Evolutionary conservation across 2,888 invertebrate genomes (phyloP).

Genomic region (Slavum lentiscoides): DNA sequence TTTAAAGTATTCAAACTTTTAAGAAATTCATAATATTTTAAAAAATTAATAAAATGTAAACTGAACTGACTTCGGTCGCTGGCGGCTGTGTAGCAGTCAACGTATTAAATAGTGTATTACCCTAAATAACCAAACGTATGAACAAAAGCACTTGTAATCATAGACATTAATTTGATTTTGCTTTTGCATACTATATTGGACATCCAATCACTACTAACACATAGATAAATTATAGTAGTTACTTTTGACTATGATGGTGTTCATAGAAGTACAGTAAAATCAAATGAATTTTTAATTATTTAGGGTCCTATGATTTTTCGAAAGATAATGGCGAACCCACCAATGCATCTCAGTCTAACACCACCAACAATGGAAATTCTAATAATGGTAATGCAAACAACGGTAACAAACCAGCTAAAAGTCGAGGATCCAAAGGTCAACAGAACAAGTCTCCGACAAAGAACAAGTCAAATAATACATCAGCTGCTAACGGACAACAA

Average conservation of each 20-base stretch:
- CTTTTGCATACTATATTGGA: background rate
- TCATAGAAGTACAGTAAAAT: background rate
- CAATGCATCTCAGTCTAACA: slow-evolving; percentile 28
- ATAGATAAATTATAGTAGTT: background rate
- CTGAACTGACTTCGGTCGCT: too few relatives aligned
- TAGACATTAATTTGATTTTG: background rate
- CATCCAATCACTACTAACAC: background rate
- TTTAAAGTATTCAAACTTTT: too few relatives aligned
- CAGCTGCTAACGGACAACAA: slow-evolving; percentile 47
- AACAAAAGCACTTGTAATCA: slow-evolving; percentile 32
- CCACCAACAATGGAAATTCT: slow-evolving; percentile 42
- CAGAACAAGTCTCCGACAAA: slow-evolving; percentile 45
- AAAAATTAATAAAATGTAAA: too few relatives aligned
- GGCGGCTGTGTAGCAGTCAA: too few relatives aligned
- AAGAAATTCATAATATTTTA: too few relatives aligned
- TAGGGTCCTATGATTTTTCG: slow-evolving; percentile 23
- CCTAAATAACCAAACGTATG: background rate
- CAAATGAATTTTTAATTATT: slow-evolving; percentile 9
- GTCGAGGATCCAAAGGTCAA: slow-evolving; percentile 44
- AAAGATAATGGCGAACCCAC: slow-evolving; percentile 25
- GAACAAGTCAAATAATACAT: slow-evolving; percentile 41
- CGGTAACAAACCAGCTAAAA: slow-evolving; percentile 31
- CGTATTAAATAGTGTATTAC: too few relatives aligned
- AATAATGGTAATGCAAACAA: slow-evolving; percentile 40
- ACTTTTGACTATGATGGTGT: too few relatives aligned